Percentiles rank a stretch among this genome's conserved stretches.
These are phyloP conservation scores for Rhynchomys soricoides DNA, from an alignment of 2,113 vertebrate species.

Conservation along the genomic window DNA sequence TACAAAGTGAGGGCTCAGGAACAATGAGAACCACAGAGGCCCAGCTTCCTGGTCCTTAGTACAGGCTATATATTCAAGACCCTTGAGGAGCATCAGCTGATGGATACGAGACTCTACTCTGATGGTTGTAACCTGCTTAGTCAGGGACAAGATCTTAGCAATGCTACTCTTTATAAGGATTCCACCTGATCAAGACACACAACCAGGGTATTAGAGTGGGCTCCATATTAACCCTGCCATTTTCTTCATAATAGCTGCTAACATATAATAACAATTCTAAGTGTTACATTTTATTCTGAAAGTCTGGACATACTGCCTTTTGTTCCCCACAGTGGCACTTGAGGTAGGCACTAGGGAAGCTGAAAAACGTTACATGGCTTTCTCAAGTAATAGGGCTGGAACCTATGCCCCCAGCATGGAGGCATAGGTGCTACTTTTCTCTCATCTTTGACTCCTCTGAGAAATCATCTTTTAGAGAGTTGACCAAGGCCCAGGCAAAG, in stretches of 20 bases:
- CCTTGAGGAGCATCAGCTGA: background rate
- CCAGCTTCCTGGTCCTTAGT: background rate
- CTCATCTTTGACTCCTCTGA: background rate
- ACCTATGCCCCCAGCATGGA: background rate
- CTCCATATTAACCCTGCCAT: background rate
- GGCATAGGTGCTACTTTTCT: background rate
- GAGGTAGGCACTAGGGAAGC: background rate
- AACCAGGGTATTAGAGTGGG: background rate
- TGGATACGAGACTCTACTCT: too few relatives aligned
- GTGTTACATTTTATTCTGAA: background rate
- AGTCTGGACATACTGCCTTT: background rate
- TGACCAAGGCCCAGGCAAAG: background rate
- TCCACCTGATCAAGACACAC: background rate
- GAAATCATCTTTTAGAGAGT: background rate
- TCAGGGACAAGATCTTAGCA: background rate
- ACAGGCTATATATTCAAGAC: rapidly evolving
- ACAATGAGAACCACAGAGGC: background rate
- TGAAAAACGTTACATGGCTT: background rate
- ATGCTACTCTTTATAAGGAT: background rate
- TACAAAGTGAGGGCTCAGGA: background rate
- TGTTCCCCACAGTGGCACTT: background rate
- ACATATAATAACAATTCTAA: background rate
- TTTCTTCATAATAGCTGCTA: background rate
- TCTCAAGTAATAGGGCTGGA: background rate
- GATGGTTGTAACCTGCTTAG: background rate